Conservation (phyloP, 23 tunicate species). For the Aplidium turbinatum region DNA sequence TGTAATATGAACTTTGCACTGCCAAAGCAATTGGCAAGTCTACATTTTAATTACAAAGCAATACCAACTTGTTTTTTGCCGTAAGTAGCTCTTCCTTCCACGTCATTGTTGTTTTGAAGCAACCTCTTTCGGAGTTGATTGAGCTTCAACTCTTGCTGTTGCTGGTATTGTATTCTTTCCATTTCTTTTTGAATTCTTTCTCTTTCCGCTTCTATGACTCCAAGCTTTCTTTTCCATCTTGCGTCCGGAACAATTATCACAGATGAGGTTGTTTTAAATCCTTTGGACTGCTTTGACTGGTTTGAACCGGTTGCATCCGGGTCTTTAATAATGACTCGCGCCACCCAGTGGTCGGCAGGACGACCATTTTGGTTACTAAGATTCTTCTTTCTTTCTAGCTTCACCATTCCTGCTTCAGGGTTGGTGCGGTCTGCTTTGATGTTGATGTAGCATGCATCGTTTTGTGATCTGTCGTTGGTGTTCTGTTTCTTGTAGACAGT, state of each 20-base stretch:
- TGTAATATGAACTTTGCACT: too few relatives aligned
- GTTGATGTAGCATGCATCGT: constrained; percentile 33
- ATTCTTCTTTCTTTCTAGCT: constrained; percentile 52
- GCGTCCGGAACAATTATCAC: constrained; percentile 58
- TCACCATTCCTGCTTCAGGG: constrained; percentile 33
- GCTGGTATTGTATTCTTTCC: constrained; percentile 26
- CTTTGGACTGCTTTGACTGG: constrained; percentile 5
- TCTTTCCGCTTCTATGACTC: constrained; percentile 57
- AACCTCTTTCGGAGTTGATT: constrained; percentile 12
- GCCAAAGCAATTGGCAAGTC: too few relatives aligned
- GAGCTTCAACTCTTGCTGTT: constrained; percentile 17
- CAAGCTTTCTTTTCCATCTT: constrained; percentile 40
- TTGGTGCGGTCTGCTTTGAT: constrained; percentile 11
- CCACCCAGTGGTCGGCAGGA: constrained; percentile 93
- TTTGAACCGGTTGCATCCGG: constrained; percentile 31
- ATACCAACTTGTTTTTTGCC: too few relatives aligned
- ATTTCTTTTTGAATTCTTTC: constrained; percentile 48
- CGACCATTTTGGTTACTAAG: constrained; percentile 12
- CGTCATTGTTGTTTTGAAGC: not conserved
- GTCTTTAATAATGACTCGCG: constrained; percentile 81
- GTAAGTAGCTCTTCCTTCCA: too few relatives aligned
- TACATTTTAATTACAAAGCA: too few relatives aligned
- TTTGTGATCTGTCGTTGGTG: constrained; percentile 25
- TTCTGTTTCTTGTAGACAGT: constrained; percentile 30
- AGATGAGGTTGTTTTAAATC: constrained; percentile 41